These are phyloP conservation scores for Mesochorus sp. DNA, from an alignment of 2,888 invertebrate species.

Conservation along the genomic window DNA sequence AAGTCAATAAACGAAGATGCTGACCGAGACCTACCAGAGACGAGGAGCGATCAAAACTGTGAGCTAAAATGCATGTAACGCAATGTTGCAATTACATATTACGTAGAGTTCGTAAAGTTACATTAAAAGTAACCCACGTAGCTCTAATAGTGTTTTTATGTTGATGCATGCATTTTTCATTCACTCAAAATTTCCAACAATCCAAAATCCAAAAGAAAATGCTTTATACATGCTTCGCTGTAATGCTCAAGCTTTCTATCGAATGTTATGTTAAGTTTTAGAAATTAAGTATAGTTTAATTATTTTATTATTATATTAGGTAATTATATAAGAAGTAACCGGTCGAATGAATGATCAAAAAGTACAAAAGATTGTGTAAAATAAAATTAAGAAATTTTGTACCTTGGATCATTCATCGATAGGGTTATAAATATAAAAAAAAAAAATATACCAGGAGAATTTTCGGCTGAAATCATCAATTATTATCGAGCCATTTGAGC, in stretches of 20 bases:
- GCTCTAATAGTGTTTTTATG: conserved; percentile 25
- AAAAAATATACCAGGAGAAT: neutral
- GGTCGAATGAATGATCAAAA: conserved; percentile 9
- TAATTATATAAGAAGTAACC: neutral
- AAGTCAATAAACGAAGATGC: conserved; percentile 57
- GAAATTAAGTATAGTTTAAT: neutral
- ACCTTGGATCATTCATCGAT: conserved; percentile 24
- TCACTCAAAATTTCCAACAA: conserved; percentile 19
- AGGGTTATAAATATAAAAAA: neutral
- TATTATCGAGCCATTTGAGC: conserved; percentile 11
- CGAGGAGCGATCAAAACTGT: conserved; percentile 63
- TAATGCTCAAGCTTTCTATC: conserved; percentile 41
- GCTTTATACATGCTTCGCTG: conserved; percentile 49
- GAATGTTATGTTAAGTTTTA: no score
- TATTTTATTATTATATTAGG: neutral
- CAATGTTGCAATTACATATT: conserved; percentile 43
- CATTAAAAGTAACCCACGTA: conserved; percentile 36
- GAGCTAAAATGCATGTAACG: conserved; percentile 63
- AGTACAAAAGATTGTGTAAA: neutral
- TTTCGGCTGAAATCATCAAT: conserved; percentile 2
- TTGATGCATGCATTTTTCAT: conserved; percentile 46
- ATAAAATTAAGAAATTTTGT: neutral
- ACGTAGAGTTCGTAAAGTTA: conserved; percentile 36
- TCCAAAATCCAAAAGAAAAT: neutral
- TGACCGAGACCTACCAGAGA: conserved; percentile 54